Evolutionary conservation across 64 coral and sea anemone species (phyloP).

Genomic region (Dendrophyllia cribrosa): DNA sequence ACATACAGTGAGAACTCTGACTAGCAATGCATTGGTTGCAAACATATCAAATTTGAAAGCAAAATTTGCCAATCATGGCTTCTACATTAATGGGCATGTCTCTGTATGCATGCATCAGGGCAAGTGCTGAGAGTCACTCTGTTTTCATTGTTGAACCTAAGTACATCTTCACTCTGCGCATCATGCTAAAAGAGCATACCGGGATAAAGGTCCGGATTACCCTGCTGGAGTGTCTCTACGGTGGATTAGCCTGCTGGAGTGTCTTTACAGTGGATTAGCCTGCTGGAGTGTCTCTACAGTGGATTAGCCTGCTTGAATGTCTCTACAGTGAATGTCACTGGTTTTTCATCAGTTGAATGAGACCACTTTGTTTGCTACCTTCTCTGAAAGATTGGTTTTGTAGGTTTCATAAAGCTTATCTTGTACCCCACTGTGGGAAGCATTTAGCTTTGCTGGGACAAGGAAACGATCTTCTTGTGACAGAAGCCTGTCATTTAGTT

Average conservation of each 20-base stretch:
- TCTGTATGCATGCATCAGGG: too few relatives aligned
- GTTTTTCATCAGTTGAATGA: conserved; percentile 36
- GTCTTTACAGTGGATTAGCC: not conserved
- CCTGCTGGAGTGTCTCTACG: too few relatives aligned
- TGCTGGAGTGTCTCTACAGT: not conserved
- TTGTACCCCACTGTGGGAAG: too few relatives aligned
- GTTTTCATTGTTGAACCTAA: conserved; percentile 41
- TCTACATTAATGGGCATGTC: too few relatives aligned
- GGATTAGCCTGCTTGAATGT: not conserved
- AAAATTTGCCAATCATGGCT: conserved; percentile 28
- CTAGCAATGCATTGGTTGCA: too few relatives aligned
- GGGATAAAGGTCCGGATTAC: too few relatives aligned
- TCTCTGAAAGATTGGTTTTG: conserved; percentile 67
- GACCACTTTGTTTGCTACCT: conserved; percentile 31
- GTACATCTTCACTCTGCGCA: conserved; percentile 58
- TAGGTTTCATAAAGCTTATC: not conserved
- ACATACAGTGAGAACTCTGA: too few relatives aligned
- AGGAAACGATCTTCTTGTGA: conserved; percentile 88
- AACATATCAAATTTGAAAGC: too few relatives aligned
- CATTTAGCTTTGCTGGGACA: conserved; percentile 10
- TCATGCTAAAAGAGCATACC: conserved; percentile 18
- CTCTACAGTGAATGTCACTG: not conserved
- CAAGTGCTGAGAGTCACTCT: too few relatives aligned
- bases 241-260: not conserved
- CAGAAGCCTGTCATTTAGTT: conserved; percentile 83